Evolutionary conservation across 1,140 invertebrate species (phyloP).

Genomic region (Pogonus chalceus): DNA sequence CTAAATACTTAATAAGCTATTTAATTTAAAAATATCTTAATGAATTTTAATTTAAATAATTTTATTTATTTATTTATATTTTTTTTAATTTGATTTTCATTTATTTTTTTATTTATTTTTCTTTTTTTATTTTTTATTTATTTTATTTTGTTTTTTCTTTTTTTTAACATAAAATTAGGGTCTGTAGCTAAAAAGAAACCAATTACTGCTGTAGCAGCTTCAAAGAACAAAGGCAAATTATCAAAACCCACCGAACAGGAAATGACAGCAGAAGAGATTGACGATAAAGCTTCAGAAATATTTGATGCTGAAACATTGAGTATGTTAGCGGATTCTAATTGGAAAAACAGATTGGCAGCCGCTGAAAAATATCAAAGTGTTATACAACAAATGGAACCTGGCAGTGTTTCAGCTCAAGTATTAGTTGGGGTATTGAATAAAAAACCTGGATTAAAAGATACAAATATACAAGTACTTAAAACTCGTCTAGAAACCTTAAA

Average conservation of each 20-base stretch:
- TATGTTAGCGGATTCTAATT: constrained; percentile 67
- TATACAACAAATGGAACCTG: constrained; percentile 49
- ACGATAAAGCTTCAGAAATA: constrained; percentile 53
- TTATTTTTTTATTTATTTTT: constrained; percentile 4
- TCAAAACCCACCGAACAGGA: constrained; percentile 41
- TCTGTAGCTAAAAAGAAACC: constrained; percentile 31
- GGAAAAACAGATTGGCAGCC: constrained; percentile 68
- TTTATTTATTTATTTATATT: constrained; percentile 3
- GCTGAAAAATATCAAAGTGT: constrained; percentile 61
- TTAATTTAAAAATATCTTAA: not conserved
- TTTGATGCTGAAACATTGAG: constrained; percentile 51
- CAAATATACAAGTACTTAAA: constrained; percentile 88
- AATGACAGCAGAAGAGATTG: constrained; percentile 56
- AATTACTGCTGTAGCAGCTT: constrained; percentile 27
- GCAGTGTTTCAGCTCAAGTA: constrained; percentile 62
- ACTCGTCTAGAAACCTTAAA: constrained; percentile 68
- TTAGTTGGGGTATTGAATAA: constrained; percentile 64
- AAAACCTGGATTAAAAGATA: constrained; percentile 87
- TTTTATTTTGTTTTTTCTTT: constrained; percentile 8
- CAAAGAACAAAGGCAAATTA: constrained; percentile 33
- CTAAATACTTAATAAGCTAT: not conserved
- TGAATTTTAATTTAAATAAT: not conserved
- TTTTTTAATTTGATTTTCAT: constrained; percentile 8
- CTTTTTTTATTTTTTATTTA: constrained; percentile 11
- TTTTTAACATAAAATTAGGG: constrained; percentile 8